Percentiles rank a stretch among this genome's conserved stretches.
phyloP scores from a whole-genome alignment of 2,888 invertebrate genomes.

The Serrognathus titanus region DNA sequence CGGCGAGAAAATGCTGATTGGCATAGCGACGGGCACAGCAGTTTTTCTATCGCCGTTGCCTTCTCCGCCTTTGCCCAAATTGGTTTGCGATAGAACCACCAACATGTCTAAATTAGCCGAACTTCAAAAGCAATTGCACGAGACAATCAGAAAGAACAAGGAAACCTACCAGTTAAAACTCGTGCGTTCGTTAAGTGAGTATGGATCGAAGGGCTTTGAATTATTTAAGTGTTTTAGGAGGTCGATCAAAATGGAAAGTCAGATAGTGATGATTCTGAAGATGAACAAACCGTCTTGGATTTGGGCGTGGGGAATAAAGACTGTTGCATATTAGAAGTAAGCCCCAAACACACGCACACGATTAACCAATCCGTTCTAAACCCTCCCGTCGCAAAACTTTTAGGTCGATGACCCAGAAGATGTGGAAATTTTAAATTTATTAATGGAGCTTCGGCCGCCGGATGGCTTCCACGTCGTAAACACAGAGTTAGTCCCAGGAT shows the following conservation, averaged over 20 bases:
- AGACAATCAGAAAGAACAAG: slow-evolving; percentile 67
- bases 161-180: slow-evolving; percentile 64
- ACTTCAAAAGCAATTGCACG: slow-evolving; percentile 65
- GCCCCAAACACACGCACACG: slow-evolving; percentile 5
- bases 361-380: not conserved
- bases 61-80: slow-evolving; percentile 67
- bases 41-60: slow-evolving; percentile 76
- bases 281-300: slow-evolving; percentile 65
- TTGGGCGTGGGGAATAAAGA: slow-evolving; percentile 73
- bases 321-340: slow-evolving; percentile 73
- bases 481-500: slow-evolving; percentile 72
- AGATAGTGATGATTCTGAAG: slow-evolving; percentile 67
- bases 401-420: slow-evolving; percentile 81
- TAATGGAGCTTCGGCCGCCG: slow-evolving; percentile 72
- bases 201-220: not conserved
- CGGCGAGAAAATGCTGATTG: slow-evolving; percentile 84
- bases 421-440: slow-evolving; percentile 67
- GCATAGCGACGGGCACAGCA: slow-evolving; percentile 86
- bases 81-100: slow-evolving; percentile 64
- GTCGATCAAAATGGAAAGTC: slow-evolving; percentile 43
- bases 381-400: slow-evolving; percentile 11
- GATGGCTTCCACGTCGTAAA: slow-evolving; percentile 77
- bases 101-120: slow-evolving; percentile 64
- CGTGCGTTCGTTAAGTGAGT: slow-evolving; percentile 36
- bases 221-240: slow-evolving; percentile 4